Percentiles rank a stretch among this genome's conserved stretches.
These are phyloP conservation scores for Rhabdophis nuchalis DNA, from an alignment of 2,797 vertebrate species.

Conservation along the genomic window DNA sequence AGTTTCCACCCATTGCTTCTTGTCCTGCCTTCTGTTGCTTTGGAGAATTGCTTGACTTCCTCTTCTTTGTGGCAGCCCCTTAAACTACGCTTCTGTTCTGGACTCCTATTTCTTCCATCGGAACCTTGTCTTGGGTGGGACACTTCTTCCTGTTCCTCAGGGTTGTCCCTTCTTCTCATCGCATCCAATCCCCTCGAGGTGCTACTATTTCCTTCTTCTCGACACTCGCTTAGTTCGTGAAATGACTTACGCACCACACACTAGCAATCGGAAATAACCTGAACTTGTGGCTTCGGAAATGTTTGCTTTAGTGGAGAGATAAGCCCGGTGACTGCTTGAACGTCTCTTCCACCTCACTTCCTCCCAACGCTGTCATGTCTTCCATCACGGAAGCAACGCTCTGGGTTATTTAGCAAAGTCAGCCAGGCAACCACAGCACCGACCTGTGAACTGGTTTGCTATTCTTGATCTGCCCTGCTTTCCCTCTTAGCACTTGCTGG, in stretches of 20 bases:
- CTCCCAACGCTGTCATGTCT: neutral
- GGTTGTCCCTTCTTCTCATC: neutral
- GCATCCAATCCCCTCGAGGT: neutral
- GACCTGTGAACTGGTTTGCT: neutral
- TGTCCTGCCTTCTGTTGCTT: neutral
- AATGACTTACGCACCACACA: neutral
- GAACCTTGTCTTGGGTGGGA: neutral
- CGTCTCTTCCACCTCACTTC: neutral
- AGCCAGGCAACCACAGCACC: neutral
- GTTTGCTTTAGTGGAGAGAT: neutral
- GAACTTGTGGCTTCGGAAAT: neutral
- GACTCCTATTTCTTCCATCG: neutral
- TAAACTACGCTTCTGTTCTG: neutral
- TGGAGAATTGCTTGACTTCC: neutral
- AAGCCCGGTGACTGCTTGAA: neutral
- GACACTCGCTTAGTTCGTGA: neutral
- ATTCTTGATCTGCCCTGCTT: neutral
- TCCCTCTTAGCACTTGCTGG: neutral
- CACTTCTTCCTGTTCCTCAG: neutral
- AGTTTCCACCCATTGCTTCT: neutral
- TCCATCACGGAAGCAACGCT: constrained; percentile 2
- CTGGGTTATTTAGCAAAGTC: neutral
- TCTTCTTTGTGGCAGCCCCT: neutral
- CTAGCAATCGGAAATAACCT: neutral
- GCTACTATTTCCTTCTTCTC: too few species aligned